phyloP scores from a whole-genome alignment of 2,888 invertebrate species.

The Polymixis lichenea region DNA sequence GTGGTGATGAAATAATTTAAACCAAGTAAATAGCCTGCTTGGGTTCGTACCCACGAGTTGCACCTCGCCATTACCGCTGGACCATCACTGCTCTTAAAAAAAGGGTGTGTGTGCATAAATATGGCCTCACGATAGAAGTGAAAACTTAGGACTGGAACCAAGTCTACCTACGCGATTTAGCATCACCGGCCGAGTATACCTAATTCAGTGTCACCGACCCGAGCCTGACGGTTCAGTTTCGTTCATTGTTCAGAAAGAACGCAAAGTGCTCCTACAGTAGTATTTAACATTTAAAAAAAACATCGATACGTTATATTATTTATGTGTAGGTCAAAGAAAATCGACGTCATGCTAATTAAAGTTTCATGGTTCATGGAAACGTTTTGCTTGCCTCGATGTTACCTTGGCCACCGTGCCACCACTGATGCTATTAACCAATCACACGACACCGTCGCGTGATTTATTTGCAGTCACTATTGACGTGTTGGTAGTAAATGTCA shows the following conservation, averaged over 20 bases:
- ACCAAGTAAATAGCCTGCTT: too few relatives aligned
- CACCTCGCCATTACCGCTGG: too few relatives aligned
- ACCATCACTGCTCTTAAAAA: background rate
- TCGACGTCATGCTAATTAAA: slow-evolving; percentile 25
- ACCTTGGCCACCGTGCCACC: slow-evolving; percentile 42
- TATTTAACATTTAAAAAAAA: background rate
- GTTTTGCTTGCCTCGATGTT: slow-evolving; percentile 20
- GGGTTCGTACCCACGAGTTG: too few relatives aligned
- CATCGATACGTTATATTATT: background rate
- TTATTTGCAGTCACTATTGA: slow-evolving; percentile 38
- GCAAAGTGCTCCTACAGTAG: too few relatives aligned
- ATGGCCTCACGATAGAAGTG: background rate
- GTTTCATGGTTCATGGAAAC: slow-evolving; percentile 25
- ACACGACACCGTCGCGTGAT: slow-evolving; percentile 28
- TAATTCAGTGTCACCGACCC: background rate
- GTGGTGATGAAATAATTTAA: too few relatives aligned
- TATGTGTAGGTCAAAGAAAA: slow-evolving; percentile 20
- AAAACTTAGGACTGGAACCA: background rate
- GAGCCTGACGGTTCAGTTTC: background rate
- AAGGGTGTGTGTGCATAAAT: too few relatives aligned
- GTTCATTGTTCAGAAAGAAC: background rate
- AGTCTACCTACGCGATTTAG: background rate
- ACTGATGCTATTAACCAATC: slow-evolving; percentile 31
- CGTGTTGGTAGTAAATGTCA: slow-evolving; percentile 1
- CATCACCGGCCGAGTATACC: background rate